These are phyloP conservation scores for Melipona beecheii DNA, from an alignment of 2,888 invertebrate species.

Conservation along the genomic window DNA sequence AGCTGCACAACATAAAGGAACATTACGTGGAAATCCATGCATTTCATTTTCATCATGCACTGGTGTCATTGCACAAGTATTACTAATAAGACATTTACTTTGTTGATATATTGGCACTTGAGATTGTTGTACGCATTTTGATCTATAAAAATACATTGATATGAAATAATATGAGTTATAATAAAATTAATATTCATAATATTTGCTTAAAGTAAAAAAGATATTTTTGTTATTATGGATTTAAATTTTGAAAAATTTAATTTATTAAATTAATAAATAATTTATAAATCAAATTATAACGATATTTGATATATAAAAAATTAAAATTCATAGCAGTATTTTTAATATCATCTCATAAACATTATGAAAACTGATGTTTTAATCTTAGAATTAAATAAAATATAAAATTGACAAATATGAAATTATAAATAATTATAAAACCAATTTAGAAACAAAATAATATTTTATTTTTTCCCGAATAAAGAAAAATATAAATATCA, in stretches of 20 bases:
- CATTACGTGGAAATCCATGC: slow-evolving; percentile 34
- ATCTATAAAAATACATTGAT: slow-evolving; percentile 33
- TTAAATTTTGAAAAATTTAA: neutral
- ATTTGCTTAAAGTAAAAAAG: neutral
- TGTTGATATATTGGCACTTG: slow-evolving; percentile 53
- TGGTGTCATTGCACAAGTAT: slow-evolving; percentile 25
- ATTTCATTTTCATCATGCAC: slow-evolving; percentile 32
- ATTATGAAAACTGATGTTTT: neutral
- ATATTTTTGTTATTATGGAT: neutral
- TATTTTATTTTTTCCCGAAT: neutral
- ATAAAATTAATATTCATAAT: neutral
- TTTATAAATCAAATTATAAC: no score
- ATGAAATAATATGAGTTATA: no score
- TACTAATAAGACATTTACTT: slow-evolving; percentile 40
- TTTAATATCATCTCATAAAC: neutral
- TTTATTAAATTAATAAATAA: no score
- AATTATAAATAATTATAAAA: neutral
- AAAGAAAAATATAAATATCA: neutral
- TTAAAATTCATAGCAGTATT: neutral
- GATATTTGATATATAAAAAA: no score
- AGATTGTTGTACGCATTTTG: slow-evolving; percentile 32
- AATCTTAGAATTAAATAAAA: neutral
- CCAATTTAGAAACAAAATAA: neutral
- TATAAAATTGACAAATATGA: neutral
- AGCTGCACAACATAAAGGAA: slow-evolving; percentile 27